Evolutionary conservation across 2,113 vertebrate species (phyloP).

Genomic region (Ceuthmochares aereus): DNA sequence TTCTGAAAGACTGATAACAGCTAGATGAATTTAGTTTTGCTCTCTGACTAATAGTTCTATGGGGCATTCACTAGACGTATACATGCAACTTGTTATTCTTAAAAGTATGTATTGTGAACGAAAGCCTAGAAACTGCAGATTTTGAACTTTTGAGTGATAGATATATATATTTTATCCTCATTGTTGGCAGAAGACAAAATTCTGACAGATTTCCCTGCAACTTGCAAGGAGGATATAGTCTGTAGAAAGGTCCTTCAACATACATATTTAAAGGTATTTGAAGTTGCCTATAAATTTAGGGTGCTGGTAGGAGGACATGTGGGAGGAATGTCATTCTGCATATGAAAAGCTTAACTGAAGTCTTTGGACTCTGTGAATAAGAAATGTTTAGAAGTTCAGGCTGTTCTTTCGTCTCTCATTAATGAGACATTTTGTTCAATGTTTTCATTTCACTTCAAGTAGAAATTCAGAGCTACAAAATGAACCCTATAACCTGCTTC

Average conservation of each 20-base stretch:
- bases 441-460: background rate
- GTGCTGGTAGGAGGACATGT: conserved; percentile 18
- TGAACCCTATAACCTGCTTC: background rate
- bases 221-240: background rate
- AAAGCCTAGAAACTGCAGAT: background rate
- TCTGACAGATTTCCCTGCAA: conserved; percentile 25
- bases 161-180: background rate
- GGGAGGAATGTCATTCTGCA: conserved; percentile 14
- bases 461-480: conserved; percentile 5
- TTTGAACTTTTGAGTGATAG: background rate
- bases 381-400: background rate
- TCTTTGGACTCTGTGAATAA: background rate
- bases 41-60: background rate
- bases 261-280: conserved; percentile 11
- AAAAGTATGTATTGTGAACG: background rate
- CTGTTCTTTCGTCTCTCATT: conserved; percentile 14
- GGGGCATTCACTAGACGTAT: background rate
- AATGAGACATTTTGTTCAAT: conserved; percentile 12
- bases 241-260: conserved; percentile 27
- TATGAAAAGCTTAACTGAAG: background rate
- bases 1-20: background rate
- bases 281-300: conserved; percentile 37
- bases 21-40: background rate
- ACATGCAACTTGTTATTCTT: background rate
- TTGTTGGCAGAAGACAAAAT: conserved; percentile 33